Percentiles rank a stretch among this genome's conserved stretches.
Conservation (phyloP, 2,888 invertebrate genomes). For the Lamellibrachia satsuma region DNA sequence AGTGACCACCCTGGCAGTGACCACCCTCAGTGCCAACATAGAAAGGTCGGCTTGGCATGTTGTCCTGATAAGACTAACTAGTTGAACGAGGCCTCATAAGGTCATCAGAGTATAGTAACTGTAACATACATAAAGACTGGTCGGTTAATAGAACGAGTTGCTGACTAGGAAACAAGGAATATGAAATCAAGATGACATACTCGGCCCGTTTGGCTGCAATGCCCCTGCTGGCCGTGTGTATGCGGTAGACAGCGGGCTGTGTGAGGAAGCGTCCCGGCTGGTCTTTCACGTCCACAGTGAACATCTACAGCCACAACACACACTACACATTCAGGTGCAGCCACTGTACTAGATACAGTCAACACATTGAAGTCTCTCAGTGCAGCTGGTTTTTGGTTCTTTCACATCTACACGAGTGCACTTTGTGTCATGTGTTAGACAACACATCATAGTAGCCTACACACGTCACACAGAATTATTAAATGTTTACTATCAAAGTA, state of each 20-base stretch:
- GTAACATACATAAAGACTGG: no score
- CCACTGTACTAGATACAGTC: background rate
- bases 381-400: background rate
- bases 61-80: no score
- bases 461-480: no score
- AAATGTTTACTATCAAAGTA: no score
- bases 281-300: conserved; percentile 56
- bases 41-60: no score
- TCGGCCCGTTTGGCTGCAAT: background rate
- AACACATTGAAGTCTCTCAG: background rate
- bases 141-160: background rate
- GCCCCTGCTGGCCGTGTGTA: conserved; percentile 49
- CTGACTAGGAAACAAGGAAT: background rate
- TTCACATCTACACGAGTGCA: no score
- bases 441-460: no score
- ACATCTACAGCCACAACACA: conserved; percentile 43
- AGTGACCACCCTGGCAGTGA: no score
- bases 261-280: conserved; percentile 45
- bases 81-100: no score
- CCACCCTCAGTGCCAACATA: no score
- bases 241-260: conserved; percentile 48
- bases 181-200: background rate
- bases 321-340: background rate
- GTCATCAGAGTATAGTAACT: no score
- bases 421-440: no score